Percentiles rank a stretch among this genome's conserved stretches.
phyloP scores from a whole-genome alignment of 2,888 invertebrate species.

The Sinhomidia bicolor region DNA sequence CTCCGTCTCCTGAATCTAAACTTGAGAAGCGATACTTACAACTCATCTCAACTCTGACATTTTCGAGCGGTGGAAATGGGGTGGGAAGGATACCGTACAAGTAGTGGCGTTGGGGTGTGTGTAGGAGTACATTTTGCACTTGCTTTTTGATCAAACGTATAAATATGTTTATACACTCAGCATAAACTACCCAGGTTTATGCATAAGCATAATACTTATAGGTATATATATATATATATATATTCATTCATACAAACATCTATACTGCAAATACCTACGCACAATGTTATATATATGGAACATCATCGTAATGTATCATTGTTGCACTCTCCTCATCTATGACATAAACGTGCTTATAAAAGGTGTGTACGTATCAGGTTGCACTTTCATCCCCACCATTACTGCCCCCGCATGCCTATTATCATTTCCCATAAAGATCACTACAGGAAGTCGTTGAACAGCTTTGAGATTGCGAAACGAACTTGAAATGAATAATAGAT shows the following conservation, averaged over 20 bases:
- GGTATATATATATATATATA: not conserved
- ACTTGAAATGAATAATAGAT: slow-evolving; percentile 10
- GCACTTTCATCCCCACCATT: slow-evolving; percentile 4
- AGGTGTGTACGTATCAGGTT: not conserved
- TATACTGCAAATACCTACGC: too few species aligned
- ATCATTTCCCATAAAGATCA: slow-evolving; percentile 16
- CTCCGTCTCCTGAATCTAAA: too few species aligned
- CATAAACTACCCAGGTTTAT: too few species aligned
- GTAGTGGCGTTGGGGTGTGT: not conserved
- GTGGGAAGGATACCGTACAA: slow-evolving; percentile 5
- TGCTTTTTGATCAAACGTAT: too few species aligned
- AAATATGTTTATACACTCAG: too few species aligned
- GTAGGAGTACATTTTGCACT: not conserved
- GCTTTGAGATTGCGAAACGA: not conserved
- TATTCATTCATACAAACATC: too few species aligned
- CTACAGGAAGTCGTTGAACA: slow-evolving; percentile 28
- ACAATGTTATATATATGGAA: too few species aligned
- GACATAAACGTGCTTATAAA: too few species aligned
- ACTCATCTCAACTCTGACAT: slow-evolving; percentile 43
- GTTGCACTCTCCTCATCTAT: too few species aligned
- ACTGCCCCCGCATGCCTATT: too few species aligned
- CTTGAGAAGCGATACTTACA: not conserved
- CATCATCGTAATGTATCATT: too few species aligned
- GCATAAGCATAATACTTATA: too few species aligned
- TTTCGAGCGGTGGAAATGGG: slow-evolving; percentile 8